phyloP scores from a whole-genome alignment of 2,888 invertebrate genomes.

The Apamea anceps region DNA sequence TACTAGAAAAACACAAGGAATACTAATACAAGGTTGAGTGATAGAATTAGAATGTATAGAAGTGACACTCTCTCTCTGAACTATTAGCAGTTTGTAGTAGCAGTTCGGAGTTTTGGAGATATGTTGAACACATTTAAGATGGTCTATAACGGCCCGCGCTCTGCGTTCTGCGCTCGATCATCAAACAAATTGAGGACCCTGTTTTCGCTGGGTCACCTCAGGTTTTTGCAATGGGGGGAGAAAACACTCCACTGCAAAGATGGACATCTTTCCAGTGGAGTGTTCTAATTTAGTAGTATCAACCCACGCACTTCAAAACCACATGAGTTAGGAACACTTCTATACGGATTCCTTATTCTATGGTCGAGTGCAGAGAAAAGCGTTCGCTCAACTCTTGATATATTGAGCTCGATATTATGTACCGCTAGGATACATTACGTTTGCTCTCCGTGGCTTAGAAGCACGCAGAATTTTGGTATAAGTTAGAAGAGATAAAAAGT shows the following conservation, averaged over 20 bases:
- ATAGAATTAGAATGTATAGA: slow-evolving; percentile 17
- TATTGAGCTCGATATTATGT: slow-evolving; percentile 76
- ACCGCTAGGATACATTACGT: slow-evolving; percentile 72
- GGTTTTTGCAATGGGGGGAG: background rate
- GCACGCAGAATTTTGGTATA: slow-evolving; percentile 55
- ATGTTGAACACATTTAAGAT: too few species aligned
- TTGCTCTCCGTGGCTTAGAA: slow-evolving; percentile 69
- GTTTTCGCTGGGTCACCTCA: background rate
- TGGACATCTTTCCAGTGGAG: background rate
- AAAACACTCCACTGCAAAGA: background rate
- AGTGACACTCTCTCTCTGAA: background rate
- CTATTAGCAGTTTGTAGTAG: background rate
- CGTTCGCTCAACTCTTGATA: slow-evolving; percentile 73
- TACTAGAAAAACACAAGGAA: slow-evolving; percentile 36
- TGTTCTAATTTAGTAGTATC: background rate
- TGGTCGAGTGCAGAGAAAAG: slow-evolving; percentile 56
- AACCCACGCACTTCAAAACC: background rate
- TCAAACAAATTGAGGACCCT: background rate
- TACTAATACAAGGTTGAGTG: slow-evolving; percentile 50
- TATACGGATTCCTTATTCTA: slow-evolving; percentile 24
- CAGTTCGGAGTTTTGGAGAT: background rate
- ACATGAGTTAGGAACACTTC: background rate
- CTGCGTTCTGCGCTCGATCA: background rate
- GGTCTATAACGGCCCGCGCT: background rate
- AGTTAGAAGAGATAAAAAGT: slow-evolving; percentile 36